Percentiles rank a stretch among this genome's conserved stretches.
Conservation (phyloP, 2,113 vertebrate species). For the Murina feae region DNA sequence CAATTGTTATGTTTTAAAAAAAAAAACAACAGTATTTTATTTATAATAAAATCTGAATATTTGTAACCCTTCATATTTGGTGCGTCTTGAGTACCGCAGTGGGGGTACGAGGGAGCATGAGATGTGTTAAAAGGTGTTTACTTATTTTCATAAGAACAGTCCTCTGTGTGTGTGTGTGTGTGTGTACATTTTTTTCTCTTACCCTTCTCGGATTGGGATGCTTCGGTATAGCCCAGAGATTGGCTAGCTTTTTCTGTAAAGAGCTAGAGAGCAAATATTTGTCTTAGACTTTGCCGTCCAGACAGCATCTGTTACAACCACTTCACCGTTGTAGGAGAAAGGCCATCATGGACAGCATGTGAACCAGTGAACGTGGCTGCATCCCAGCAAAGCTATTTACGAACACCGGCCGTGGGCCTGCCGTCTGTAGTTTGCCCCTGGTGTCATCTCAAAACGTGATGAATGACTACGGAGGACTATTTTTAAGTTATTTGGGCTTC, state of each 20-base stretch:
- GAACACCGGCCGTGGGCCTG: neutral
- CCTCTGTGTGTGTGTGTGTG: neutral
- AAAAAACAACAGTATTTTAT: conserved; percentile 92
- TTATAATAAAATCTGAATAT: conserved; percentile 96
- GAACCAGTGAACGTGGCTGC: too few species aligned
- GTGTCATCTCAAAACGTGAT: neutral
- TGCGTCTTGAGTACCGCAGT: conserved; percentile 61
- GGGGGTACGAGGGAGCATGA: too few species aligned
- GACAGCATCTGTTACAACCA: neutral
- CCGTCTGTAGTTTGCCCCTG: neutral
- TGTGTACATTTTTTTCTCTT: neutral
- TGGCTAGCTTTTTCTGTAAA: neutral
- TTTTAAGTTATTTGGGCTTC: neutral
- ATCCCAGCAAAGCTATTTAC: neutral
- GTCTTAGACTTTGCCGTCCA: neutral
- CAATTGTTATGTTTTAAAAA: conserved; percentile 88
- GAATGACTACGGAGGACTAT: neutral
- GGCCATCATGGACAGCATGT: neutral
- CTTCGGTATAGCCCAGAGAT: neutral
- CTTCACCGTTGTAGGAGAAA: neutral
- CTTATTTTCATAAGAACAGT: neutral
- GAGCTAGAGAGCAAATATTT: neutral
- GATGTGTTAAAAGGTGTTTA: neutral
- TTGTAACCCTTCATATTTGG: conserved; percentile 84
- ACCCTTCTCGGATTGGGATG: neutral